Evolutionary conservation across 2,113 vertebrate genomes (phyloP).

Genomic region (Antechinus flavipes): DNA sequence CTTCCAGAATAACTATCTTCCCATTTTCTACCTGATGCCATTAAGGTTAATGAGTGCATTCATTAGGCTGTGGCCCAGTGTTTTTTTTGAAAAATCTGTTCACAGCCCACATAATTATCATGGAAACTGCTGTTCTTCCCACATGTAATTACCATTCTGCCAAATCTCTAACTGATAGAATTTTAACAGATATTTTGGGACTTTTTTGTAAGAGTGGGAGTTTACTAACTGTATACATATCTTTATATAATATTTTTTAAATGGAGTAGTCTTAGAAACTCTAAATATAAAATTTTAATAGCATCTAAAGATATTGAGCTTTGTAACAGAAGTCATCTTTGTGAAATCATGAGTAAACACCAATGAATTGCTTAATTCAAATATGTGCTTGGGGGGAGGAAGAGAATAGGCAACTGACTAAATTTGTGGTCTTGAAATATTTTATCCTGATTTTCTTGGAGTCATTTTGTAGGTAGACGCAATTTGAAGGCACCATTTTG

Average conservation of each 20-base stretch:
- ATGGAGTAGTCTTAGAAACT: constrained; percentile 34
- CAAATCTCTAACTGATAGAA: constrained; percentile 76
- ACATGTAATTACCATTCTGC: constrained; percentile 68
- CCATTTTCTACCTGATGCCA: constrained; percentile 62
- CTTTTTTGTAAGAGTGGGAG: constrained; percentile 60
- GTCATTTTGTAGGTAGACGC: background rate
- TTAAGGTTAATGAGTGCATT: constrained; percentile 79
- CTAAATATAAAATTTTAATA: constrained; percentile 51
- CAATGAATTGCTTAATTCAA: constrained; percentile 30
- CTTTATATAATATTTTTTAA: constrained; percentile 45
- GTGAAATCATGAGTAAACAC: background rate
- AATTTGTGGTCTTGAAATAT: background rate
- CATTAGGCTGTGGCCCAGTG: constrained; percentile 64
- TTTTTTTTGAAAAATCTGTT: constrained; percentile 72
- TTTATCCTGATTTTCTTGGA: background rate
- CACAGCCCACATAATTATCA: constrained; percentile 77
- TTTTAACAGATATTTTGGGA: constrained; percentile 72
- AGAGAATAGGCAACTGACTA: background rate
- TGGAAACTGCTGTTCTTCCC: constrained; percentile 76
- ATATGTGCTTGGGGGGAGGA: background rate
- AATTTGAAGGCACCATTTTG: background rate
- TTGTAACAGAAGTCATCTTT: constrained; percentile 37
- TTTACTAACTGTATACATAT: constrained; percentile 49
- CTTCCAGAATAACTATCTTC: constrained; percentile 39
- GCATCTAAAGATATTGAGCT: background rate